phyloP scores from a whole-genome alignment of 35 echinoderm and acorn worm genomes.

The Strongylocentrotus purpuratus region DNA sequence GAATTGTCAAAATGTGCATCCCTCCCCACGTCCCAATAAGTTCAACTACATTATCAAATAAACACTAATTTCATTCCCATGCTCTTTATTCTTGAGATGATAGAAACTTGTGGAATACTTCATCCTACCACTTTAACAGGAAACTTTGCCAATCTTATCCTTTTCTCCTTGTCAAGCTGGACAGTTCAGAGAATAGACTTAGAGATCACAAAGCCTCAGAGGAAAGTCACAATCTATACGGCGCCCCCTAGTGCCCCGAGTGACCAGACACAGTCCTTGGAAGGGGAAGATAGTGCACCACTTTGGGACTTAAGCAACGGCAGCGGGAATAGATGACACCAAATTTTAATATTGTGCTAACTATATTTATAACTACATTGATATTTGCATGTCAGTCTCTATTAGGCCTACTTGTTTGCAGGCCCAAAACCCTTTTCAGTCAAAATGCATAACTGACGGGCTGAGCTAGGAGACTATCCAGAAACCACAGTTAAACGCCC shows the following conservation, averaged over 20 bases:
- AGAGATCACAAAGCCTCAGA: not conserved
- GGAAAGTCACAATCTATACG: slow-evolving; percentile 40
- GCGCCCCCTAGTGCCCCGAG: slow-evolving; percentile 31
- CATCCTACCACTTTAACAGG: not conserved
- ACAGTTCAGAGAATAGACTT: slow-evolving; percentile 30
- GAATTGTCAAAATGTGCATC: no score
- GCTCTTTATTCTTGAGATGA: no score
- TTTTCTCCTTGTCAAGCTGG: slow-evolving; percentile 20
- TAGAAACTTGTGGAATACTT: not conserved
- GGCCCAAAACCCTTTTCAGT: no score
- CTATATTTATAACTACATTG: no score
- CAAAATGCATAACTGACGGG: no score
- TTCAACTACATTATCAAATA: no score
- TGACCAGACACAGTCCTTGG: not conserved
- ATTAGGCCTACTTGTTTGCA: no score
- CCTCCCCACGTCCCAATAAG: no score
- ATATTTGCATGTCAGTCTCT: no score
- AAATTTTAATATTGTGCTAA: not conserved
- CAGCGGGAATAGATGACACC: slow-evolving; percentile 29
- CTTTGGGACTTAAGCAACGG: not conserved
- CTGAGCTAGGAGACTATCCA: no score
- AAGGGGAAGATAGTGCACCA: not conserved
- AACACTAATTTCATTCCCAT: no score
- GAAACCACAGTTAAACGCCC: no score
- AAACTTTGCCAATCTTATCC: not conserved